Evolutionary conservation across 2,113 vertebrate species (phyloP), one percentile per base, ranked within the genome.

Genomic region (Climacteris rufus): DNA sequence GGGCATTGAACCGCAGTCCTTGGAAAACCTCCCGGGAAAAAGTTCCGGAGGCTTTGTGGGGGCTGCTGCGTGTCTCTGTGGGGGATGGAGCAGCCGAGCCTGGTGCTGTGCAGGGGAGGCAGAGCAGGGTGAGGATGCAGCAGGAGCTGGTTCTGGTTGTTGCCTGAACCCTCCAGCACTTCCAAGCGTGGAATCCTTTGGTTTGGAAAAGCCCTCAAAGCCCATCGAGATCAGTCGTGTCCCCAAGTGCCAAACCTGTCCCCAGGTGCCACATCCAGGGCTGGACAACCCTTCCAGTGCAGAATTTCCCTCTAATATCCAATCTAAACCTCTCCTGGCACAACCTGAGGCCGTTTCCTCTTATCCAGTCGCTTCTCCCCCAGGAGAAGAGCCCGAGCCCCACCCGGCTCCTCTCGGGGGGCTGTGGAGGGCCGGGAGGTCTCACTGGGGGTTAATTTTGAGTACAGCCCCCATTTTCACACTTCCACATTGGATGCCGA

Each of bases 181-280:
- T 63, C 35, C 47, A 35, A 1, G 3, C 2, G 0, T 42, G 79
- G 70, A 42, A 33, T 69, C 0, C 1, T 16, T 49, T 5, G 0
- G 1, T 69, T 49, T 28, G 64, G 56, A 83, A 77, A 16, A 77
- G 21, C 30, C 2, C 45, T 60, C 24, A 12, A 10, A 69, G 49
- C 57, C 35, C 56, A 14, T 16, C 1, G 14, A 13, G 49, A 11
- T 39, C 39, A 35, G 0, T 60, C 69, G 69, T 37, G 7, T 28
- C 37, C 52, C 44, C 60, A 60, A 45, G 39, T n/a, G 53, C 24
- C 47, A 23, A 23, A 30, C 6, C 0, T 10, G 47, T 69, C 54
- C 63, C 79, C 87, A 22, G 5, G 47, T 15, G 47, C 14, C 40
- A 63, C 54, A 28, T 69, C 40, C 40, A 33, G 39, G 20, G 53